Evolutionary conservation across 2,113 vertebrate species (phyloP).

Genomic region (Rafetus swinhoei): DNA sequence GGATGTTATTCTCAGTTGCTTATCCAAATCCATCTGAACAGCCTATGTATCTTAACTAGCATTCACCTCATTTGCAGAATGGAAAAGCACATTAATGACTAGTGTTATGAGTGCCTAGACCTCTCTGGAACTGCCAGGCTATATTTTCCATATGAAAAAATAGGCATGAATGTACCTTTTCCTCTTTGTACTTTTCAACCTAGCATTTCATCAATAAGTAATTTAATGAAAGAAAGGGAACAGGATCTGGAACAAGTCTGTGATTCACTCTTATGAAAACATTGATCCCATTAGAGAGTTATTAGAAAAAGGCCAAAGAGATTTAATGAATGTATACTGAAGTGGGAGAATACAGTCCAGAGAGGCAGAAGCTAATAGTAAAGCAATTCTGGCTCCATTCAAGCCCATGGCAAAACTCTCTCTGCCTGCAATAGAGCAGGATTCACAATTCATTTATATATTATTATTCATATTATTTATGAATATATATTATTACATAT

Average conservation of each 20-base stretch:
- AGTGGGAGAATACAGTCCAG: background rate
- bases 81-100: background rate
- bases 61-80: background rate
- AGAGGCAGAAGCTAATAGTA: background rate
- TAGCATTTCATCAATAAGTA: slow-evolving; percentile 6
- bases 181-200: background rate
- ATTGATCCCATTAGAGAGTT: background rate
- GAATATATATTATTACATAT: no score
- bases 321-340: background rate
- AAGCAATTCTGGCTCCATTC: background rate
- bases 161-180: background rate
- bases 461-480: background rate
- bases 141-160: background rate
- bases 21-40: background rate
- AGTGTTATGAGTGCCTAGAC: background rate
- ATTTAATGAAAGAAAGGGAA: slow-evolving; percentile 6
- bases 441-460: background rate
- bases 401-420: background rate
- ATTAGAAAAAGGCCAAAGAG: background rate
- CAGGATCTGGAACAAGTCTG: background rate
- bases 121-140: background rate
- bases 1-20: background rate
- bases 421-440: background rate
- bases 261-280: background rate
- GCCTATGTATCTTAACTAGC: background rate